phyloP scores from a whole-genome alignment of 2,113 vertebrate species.

The Dromiciops gliroides region DNA sequence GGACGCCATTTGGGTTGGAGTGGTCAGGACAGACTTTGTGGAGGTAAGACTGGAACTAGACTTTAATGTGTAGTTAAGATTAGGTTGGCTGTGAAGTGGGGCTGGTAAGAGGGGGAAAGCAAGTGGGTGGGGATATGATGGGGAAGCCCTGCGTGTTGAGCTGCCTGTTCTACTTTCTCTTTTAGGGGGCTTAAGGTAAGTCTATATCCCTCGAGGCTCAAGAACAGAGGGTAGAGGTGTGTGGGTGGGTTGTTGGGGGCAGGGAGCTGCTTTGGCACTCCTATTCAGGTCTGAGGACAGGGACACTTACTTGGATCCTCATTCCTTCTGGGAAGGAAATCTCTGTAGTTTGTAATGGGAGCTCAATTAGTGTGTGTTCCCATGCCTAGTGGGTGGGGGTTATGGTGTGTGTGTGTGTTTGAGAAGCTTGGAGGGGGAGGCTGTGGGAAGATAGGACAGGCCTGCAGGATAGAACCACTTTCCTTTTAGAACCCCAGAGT shows the following conservation, averaged over 20 bases:
- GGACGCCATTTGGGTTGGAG: neutral
- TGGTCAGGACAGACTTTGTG: neutral
- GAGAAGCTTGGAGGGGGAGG: neutral
- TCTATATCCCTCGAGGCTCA: neutral
- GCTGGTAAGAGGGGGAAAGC: neutral
- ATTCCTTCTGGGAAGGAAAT: slow-evolving; percentile 12
- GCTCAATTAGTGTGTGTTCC: neutral
- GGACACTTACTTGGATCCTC: neutral
- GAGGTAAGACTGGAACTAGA: neutral
- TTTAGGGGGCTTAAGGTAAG: neutral
- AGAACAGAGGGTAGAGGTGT: neutral
- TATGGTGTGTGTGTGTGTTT: neutral
- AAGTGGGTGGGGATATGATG: neutral
- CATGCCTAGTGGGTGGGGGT: neutral
- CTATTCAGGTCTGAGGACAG: neutral
- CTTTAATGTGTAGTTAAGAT: neutral
- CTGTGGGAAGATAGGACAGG: neutral
- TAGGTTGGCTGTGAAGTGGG: neutral
- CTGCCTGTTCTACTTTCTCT: neutral
- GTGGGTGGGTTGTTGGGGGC: neutral
- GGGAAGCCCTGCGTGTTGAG: neutral
- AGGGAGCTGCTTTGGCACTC: neutral
- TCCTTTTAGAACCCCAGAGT: neutral
- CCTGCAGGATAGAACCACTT: neutral
- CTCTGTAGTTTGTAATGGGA: slow-evolving; percentile 8